Conservation (phyloP, 2,888 invertebrate species). For the Ophioninae sp. region DNA sequence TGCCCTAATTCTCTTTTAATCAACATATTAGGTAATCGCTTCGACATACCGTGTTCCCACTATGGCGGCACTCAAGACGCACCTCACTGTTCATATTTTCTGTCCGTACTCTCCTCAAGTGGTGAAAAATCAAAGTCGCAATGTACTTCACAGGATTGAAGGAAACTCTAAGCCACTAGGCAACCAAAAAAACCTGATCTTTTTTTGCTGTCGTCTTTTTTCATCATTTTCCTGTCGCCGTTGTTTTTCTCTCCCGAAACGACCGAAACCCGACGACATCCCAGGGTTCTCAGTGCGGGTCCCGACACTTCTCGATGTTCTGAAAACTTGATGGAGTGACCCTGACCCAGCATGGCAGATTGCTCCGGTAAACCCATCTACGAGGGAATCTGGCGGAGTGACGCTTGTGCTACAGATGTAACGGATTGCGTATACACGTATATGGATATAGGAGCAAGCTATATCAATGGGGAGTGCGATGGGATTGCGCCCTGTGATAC, state of each 20-base stretch:
- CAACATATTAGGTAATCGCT: too few relatives aligned
- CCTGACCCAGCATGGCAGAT: conserved; percentile 21
- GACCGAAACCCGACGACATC: conserved; percentile 38
- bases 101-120: too few relatives aligned
- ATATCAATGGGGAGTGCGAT: conserved; percentile 22
- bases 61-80: too few relatives aligned
- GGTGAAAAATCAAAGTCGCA: too few relatives aligned
- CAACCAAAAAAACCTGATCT: background rate
- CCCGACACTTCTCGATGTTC: conserved; percentile 2
- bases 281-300: background rate
- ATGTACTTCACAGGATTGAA: conserved; percentile 7
- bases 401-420: conserved; percentile 19
- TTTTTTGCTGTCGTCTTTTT: background rate
- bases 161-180: background rate
- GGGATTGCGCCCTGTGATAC: conserved; percentile 35
- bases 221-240: background rate
- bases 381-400: conserved; percentile 30
- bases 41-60: too few relatives aligned
- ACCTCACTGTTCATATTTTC: too few relatives aligned
- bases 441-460: background rate
- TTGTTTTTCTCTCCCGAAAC: conserved; percentile 18
- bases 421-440: background rate
- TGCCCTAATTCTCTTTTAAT: too few relatives aligned
- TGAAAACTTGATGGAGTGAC: conserved; percentile 52
- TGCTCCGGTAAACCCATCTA: conserved; percentile 30